Evolutionary conservation across 2,113 vertebrate species (phyloP), one percentile per base, ranked within the genome.

Genomic region (Upupa epops): DNA sequence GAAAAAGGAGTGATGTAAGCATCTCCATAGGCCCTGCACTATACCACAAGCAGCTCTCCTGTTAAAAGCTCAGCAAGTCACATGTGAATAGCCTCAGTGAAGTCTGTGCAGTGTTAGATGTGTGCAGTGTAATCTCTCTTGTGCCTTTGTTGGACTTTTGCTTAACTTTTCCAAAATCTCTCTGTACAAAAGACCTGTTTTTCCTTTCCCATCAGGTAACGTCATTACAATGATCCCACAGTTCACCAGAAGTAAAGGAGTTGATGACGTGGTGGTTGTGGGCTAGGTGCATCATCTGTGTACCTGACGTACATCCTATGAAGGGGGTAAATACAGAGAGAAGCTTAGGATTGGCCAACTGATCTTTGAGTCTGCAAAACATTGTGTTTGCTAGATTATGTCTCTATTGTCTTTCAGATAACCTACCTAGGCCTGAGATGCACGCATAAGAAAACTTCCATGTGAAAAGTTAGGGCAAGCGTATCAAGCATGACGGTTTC

Each of bases 1-100:
- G 28, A 37, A 65, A 76, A 82, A 31, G 17, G 3, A 55, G n/a
- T 73, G 18, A 58, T 77, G 83, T 63, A 61, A 26, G 20, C 42
- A 28, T 36, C 60, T 80, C 32, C 73, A 3, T 32, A 66, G 56
- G 36, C 42, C 32, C 37, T 49, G 17, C 16, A 77, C 31, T 89
- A 76, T 28, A 58, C 36, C 42, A 70, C 17, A 29, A 40, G 28
- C 20, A 74, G 48, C 22, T 58, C 0, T 0, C 26, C 15, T 48
- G n/a, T 90, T 66, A 90, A 83, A 87, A 92, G 13, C 29, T 60
- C 55, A 55, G 18, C 60, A 80, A 90, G 66, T 46, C 28, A 31
- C 31, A 2, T 19, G 8, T 64, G 64, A 54, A 28, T 1, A 2
- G 36, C 31, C 48, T 83, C 64, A 93, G 5, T 58, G 76, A 61